These are phyloP conservation scores for Xyrichtys novacula DNA, from an alignment of 2,797 vertebrate species.

Conservation along the genomic window DNA sequence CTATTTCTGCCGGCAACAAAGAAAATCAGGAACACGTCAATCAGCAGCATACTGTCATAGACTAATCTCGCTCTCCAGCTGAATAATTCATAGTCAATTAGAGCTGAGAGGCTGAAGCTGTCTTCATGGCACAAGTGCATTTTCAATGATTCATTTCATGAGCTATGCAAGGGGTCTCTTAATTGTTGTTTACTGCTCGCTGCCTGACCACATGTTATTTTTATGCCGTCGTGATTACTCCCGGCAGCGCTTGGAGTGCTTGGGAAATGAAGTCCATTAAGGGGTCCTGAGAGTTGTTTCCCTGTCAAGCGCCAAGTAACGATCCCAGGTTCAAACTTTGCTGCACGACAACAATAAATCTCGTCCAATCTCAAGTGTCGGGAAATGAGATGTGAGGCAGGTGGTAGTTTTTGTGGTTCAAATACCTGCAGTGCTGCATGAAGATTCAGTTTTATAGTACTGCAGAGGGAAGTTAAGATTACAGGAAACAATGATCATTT, in stretches of 20 bases:
- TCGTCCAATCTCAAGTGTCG: slow-evolving; percentile 34
- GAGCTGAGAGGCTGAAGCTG: slow-evolving; percentile 68
- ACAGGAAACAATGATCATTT: slow-evolving; percentile 16
- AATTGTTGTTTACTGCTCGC: slow-evolving; percentile 81
- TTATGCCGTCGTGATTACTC: slow-evolving; percentile 74
- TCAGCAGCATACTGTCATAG: slow-evolving; percentile 36
- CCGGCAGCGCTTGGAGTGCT: slow-evolving; percentile 62
- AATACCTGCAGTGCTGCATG: slow-evolving; percentile 23
- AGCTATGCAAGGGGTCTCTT: slow-evolving; percentile 72
- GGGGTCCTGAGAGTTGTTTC: slow-evolving; percentile 64
- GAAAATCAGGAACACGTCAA: slow-evolving; percentile 51
- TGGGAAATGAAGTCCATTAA: slow-evolving; percentile 77
- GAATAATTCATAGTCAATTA: slow-evolving; percentile 85
- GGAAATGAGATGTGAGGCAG: slow-evolving; percentile 32
- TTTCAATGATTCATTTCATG: slow-evolving; percentile 80
- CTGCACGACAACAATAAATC: slow-evolving; percentile 49
- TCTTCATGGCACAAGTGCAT: slow-evolving; percentile 71
- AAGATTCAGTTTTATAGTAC: slow-evolving; percentile 26
- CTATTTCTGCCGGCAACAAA: slow-evolving; percentile 36
- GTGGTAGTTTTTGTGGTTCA: slow-evolving; percentile 40
- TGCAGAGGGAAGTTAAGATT: neutral
- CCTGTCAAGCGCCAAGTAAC: slow-evolving; percentile 58
- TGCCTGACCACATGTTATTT: slow-evolving; percentile 74
- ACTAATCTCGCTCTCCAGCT: slow-evolving; percentile 60
- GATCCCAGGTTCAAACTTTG: slow-evolving; percentile 46